These are phyloP conservation scores for Mirounga angustirostris DNA, from an alignment of 2,113 vertebrate genomes.

Conservation along the genomic window DNA sequence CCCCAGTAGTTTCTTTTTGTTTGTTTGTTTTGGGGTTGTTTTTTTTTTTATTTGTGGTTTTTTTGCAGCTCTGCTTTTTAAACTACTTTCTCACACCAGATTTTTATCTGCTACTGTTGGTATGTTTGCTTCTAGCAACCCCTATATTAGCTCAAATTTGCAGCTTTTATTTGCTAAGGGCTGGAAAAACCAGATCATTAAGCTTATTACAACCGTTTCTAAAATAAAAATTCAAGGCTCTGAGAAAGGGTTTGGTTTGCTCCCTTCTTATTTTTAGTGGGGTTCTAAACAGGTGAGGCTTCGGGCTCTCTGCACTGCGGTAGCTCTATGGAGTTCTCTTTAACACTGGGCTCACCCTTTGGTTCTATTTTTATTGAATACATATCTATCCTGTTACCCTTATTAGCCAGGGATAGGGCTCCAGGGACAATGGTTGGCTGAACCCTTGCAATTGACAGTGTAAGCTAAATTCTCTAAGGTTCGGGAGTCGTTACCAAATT, in stretches of 20 bases:
- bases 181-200: neutral
- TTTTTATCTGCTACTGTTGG: neutral
- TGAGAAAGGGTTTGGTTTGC: neutral
- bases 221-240: neutral
- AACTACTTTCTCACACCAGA: neutral
- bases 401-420: neutral
- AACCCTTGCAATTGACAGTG: neutral
- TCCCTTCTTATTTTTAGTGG: neutral
- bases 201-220: neutral
- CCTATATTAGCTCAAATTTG: neutral
- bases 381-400: neutral
- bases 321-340: neutral
- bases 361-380: neutral
- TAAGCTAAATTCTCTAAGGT: neutral
- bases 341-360: neutral
- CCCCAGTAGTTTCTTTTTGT: neutral
- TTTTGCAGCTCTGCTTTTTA: neutral
- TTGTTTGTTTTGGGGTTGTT: too few species aligned
- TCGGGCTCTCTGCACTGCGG: neutral
- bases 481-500: neutral
- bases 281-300: neutral
- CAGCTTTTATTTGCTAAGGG: constrained; percentile 49
- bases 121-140: neutral
- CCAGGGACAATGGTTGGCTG: neutral
- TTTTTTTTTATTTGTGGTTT: neutral